Base-by-base conservation (phyloP, 1,140 invertebrate species). In the Cheumatopsyche charites region DNA sequence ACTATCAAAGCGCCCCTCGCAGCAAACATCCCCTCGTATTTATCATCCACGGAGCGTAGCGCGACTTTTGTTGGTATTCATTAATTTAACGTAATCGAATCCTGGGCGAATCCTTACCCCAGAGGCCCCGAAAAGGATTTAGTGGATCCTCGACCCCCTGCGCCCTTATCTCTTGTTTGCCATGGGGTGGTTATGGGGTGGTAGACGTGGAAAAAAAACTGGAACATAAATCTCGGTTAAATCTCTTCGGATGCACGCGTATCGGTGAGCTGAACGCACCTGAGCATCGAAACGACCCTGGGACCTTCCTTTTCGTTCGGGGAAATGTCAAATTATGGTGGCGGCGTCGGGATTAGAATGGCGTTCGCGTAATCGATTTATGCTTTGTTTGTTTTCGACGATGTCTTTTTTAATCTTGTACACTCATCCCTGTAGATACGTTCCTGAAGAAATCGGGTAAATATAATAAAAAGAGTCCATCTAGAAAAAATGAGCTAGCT, bases 71-170 rank as follows among this genome's bases (percentile, higher is more conserved):
- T 42, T 43, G 63, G 63, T 47, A 45, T 66, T 66, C 63, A 66
- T 66, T 66, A 66, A 66, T 66, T 66, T 66, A 66, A 66, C 41
- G 63, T 66, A 66, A 66, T 66, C 63, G 63, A 66, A 66, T 66
- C 63, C 63, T 36, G 12, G 15, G 63, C 43, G 63, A 47, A 66
- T 63, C 62, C 62, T 43, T 42, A 45, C 41, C 19, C 23, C 23
- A 4, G 29, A 19, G 19, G 21, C 21, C 43, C 63, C 17, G 21
- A 42, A 66, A 25, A 66, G 63, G 63, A 66, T 66, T 66, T 66
- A 66, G 36, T 11, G 42, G 36, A 43, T 21, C 63, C 43, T 41
- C 63, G 7, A 6, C 15, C 26, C 41, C 17, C 4, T 1, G 41
- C 11, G 63, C 41, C 63, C 63, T 66, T 66, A 66, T 66, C 63